These are phyloP conservation scores for Amorpha juglandis DNA, from an alignment of 2,888 invertebrate genomes.

Conservation along the genomic window DNA sequence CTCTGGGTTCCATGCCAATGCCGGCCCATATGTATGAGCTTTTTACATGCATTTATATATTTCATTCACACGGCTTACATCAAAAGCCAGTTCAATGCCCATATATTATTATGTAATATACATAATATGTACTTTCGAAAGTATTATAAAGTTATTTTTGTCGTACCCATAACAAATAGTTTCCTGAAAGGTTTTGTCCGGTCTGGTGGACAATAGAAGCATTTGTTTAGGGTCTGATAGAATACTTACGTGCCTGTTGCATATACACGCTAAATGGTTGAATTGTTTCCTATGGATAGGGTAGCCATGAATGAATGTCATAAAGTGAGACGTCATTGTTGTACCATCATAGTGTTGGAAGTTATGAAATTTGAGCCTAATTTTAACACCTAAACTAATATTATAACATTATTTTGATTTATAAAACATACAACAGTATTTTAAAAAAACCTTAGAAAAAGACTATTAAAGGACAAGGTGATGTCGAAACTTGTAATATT, in stretches of 20 bases:
- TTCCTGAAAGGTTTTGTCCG: constrained; percentile 29
- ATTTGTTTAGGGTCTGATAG: constrained; percentile 32
- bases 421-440: no score
- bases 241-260: constrained; percentile 55
- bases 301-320: constrained; percentile 45
- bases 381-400: no score
- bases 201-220: constrained; percentile 35
- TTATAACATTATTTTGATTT: no score
- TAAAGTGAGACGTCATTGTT: background rate
- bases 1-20: no score
- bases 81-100: background rate
- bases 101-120: background rate
- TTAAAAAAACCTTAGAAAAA: no score
- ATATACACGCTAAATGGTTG: constrained; percentile 75
- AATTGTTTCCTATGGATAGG: constrained; percentile 65
- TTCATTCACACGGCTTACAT: no score
- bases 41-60: no score
- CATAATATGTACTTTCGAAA: background rate
- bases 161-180: constrained; percentile 29
- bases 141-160: constrained; percentile 21
- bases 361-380: no score
- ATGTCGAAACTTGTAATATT: background rate
- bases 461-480: background rate
- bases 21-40: no score
- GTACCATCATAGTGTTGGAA: background rate